These are phyloP conservation scores for Scopus umbretta DNA, from an alignment of 2,113 vertebrate species.

Conservation along the genomic window DNA sequence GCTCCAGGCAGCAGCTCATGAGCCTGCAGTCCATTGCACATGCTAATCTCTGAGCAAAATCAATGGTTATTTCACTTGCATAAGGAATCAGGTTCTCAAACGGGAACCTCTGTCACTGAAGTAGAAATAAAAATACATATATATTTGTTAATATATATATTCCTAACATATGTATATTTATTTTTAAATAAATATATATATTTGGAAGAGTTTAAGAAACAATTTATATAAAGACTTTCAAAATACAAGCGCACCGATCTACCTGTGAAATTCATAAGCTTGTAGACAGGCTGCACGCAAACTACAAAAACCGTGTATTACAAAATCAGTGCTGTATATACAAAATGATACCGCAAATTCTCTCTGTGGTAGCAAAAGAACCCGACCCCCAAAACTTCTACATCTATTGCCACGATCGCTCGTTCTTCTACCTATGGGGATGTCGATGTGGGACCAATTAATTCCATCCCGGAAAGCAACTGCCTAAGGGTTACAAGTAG, in stretches of 20 bases:
- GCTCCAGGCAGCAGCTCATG: not conserved
- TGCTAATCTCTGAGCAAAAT: not conserved
- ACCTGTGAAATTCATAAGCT: not conserved
- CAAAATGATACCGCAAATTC: not conserved
- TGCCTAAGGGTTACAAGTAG: not conserved
- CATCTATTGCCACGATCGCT: not conserved
- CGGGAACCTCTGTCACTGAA: not conserved
- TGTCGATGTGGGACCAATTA: rapidly evolving
- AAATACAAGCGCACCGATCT: not conserved
- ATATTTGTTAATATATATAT: not conserved
- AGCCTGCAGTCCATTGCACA: not conserved
- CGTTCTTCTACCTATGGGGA: not conserved
- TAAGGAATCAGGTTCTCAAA: not conserved
- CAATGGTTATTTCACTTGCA: not conserved
- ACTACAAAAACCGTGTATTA: not conserved
- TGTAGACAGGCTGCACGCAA: not conserved
- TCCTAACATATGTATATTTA: not conserved
- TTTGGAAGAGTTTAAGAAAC: not conserved
- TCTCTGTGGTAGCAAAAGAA: not conserved
- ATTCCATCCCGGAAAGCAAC: not conserved
- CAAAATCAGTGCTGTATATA: not conserved
- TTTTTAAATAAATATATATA: not conserved
- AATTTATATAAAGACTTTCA: not conserved
- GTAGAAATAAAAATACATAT: not conserved
- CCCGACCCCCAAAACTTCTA: not conserved